Evolutionary conservation across 2,797 vertebrate genomes (phyloP).

Genomic region (Nannoperca obscura): DNA sequence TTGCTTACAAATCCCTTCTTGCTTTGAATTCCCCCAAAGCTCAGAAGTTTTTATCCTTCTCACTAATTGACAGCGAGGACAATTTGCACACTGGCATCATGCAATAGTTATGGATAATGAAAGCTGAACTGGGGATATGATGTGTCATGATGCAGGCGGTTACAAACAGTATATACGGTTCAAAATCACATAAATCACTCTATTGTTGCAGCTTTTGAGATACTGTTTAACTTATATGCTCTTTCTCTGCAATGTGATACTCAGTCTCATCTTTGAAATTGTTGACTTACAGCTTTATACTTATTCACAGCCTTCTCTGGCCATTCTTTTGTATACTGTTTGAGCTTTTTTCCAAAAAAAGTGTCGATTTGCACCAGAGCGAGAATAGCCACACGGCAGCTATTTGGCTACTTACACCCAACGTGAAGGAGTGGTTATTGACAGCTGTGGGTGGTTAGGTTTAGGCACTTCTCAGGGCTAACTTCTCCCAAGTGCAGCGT

Average conservation of each 20-base stretch:
- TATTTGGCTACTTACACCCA: too few relatives aligned
- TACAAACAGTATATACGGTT: background rate
- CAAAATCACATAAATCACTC: slow-evolving; percentile 26
- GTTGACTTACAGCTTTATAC: background rate
- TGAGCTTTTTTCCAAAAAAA: background rate
- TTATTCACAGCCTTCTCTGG: background rate
- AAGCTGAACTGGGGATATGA: slow-evolving; percentile 12
- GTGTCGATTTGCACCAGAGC: too few relatives aligned
- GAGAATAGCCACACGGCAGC: too few relatives aligned
- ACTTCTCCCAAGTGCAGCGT: too few relatives aligned
- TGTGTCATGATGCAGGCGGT: slow-evolving; percentile 19
- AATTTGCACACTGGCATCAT: slow-evolving; percentile 28
- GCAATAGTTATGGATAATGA: slow-evolving; percentile 48
- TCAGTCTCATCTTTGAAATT: slow-evolving; percentile 1
- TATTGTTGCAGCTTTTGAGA: slow-evolving; percentile 11
- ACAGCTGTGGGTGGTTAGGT: too few relatives aligned
- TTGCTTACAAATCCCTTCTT: slow-evolving; percentile 59
- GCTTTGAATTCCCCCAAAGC: slow-evolving; percentile 54
- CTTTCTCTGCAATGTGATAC: background rate
- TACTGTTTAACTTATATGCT: background rate
- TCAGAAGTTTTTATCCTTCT: slow-evolving; percentile 51
- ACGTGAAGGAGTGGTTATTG: too few relatives aligned
- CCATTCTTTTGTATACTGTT: background rate
- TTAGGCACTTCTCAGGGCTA: too few relatives aligned
- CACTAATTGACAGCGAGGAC: slow-evolving; percentile 45